Evolutionary conservation across 1,140 invertebrate species (phyloP).

Genomic region (Bombus waltoni): DNA sequence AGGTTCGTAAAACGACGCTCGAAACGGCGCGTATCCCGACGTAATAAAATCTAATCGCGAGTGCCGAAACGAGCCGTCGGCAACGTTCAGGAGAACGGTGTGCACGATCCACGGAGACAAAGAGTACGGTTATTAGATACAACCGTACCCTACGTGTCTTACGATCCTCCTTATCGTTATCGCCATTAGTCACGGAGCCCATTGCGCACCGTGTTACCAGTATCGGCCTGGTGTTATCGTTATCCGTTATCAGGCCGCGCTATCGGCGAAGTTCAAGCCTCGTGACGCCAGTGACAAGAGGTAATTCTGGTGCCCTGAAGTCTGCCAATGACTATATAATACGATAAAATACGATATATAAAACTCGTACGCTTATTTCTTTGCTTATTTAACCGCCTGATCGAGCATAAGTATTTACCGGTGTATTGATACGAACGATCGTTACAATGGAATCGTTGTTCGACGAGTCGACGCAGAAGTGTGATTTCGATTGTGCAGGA

Average conservation of each 20-base stretch:
- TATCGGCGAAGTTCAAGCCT: conserved; percentile 75
- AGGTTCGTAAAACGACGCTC: neutral
- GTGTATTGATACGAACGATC: neutral
- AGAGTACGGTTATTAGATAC: conserved; percentile 67
- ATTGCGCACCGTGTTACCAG: conserved; percentile 70
- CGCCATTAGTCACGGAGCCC: conserved; percentile 77
- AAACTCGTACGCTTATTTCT: neutral
- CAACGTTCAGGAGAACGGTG: conserved; percentile 28
- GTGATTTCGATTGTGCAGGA: neutral
- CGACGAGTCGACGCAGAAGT: neutral
- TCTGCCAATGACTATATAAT: conserved; percentile 14
- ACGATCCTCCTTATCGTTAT: conserved; percentile 77
- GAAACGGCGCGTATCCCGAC: neutral
- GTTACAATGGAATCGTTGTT: neutral
- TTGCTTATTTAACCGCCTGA: neutral
- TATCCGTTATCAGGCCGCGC: conserved; percentile 72
- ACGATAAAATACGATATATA: neutral
- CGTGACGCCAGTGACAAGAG: conserved; percentile 56
- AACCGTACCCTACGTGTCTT: conserved; percentile 73
- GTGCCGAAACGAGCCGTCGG: conserved; percentile 16
- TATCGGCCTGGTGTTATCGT: conserved; percentile 73
- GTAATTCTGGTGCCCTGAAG: conserved; percentile 23
- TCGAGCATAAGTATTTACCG: neutral
- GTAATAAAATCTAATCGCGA: conserved; percentile 32
- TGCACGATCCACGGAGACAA: conserved; percentile 45